Conservation (phyloP, 2,113 vertebrate genomes). For the Istiophorus platypterus region DNA sequence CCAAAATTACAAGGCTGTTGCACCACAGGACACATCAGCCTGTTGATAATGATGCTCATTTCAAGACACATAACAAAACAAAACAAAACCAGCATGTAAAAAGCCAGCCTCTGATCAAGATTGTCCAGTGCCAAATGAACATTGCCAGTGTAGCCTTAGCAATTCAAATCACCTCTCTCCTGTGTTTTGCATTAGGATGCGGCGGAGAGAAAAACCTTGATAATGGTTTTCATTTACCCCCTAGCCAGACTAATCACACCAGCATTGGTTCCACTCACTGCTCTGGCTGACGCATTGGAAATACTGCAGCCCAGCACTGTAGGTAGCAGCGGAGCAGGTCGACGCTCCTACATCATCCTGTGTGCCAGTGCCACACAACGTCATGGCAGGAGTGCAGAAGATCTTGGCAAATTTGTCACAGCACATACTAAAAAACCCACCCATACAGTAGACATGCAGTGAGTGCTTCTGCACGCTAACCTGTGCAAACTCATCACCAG, state of each 20-base stretch:
- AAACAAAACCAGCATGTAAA: constrained; percentile 70
- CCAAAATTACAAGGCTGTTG: constrained; percentile 37
- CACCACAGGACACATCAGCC: constrained; percentile 43
- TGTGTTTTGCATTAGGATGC: constrained; percentile 73
- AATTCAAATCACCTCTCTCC: constrained; percentile 75
- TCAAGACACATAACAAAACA: constrained; percentile 66
- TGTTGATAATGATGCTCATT: constrained; percentile 69
- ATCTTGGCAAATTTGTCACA: constrained; percentile 39
- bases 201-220: constrained; percentile 75
- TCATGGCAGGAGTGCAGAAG: constrained; percentile 14
- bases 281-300: constrained; percentile 73
- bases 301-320: constrained; percentile 58
- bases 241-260: constrained; percentile 81
- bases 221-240: constrained; percentile 86
- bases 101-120: constrained; percentile 47
- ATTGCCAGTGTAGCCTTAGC: constrained; percentile 49
- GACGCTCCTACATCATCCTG: constrained; percentile 28
- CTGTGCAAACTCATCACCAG: constrained; percentile 4
- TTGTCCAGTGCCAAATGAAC: constrained; percentile 66
- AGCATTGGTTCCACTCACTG: constrained; percentile 76
- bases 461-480: background rate
- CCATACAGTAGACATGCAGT: background rate
- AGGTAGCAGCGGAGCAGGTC: constrained; percentile 53
- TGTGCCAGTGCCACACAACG: constrained; percentile 34
- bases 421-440: constrained; percentile 1